A percentile compares a stretch with the other conserved stretches of the same genome.
These are phyloP conservation scores for Rhombomys opimus DNA, from an alignment of 2,113 vertebrate genomes.

Conservation along the genomic window DNA sequence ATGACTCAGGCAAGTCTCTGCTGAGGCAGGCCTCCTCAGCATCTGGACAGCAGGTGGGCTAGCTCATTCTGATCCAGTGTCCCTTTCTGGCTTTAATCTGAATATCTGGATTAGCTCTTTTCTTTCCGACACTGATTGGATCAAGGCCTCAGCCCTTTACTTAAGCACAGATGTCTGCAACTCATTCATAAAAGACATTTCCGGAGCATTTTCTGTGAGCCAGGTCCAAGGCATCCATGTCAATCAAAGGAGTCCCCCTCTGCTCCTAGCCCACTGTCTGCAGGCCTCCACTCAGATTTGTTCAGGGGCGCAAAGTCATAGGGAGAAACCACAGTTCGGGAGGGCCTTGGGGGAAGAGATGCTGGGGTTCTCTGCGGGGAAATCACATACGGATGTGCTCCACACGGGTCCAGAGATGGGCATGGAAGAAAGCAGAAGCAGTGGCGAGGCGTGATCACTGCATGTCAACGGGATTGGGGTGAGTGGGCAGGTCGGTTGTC, in stretches of 20 bases:
- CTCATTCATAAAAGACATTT: slow-evolving; percentile 13
- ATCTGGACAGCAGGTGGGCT: background rate
- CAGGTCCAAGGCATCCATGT: background rate
- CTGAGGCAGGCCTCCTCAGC: background rate
- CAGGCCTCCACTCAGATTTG: background rate
- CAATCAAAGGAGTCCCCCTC: background rate
- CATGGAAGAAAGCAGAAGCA: background rate
- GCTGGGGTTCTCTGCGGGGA: background rate
- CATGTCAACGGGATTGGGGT: background rate
- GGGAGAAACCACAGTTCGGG: background rate
- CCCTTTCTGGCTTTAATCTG: slow-evolving; percentile 9
- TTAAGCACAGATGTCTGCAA: background rate
- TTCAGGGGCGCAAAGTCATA: background rate
- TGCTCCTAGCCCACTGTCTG: background rate
- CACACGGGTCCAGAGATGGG: background rate
- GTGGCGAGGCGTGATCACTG: background rate
- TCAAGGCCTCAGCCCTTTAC: background rate
- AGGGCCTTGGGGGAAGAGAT: background rate
- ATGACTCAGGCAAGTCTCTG: background rate
- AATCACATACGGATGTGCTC: background rate
- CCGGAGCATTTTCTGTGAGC: background rate
- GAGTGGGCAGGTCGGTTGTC: background rate
- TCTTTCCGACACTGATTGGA: background rate
- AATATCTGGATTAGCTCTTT: background rate
- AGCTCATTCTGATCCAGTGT: background rate